Base-by-base conservation (phyloP, 30 jellyfish, hydroid and myxozoan species). In the Hydra vulgaris region DNA sequence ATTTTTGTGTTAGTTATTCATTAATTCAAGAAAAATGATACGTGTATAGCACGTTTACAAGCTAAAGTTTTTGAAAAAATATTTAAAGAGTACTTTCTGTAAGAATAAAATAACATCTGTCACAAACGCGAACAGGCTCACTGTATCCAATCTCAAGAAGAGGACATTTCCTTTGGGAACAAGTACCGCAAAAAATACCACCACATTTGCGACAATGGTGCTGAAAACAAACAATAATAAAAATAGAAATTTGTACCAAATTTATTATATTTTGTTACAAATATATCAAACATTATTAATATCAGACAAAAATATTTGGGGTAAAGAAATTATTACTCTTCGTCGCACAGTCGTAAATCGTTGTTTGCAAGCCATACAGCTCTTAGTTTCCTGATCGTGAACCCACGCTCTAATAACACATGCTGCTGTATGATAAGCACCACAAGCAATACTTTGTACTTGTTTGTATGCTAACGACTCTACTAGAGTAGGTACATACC, bases 191-290 rank as follows among this genome's bases (percentile, higher is more conserved):
- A 69, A 92, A 92, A 25, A 92, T 81, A 0, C 98, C 98, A 0
- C 98, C 98, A 76, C 98, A 92, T 55, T 92, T 92, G 7, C 98
- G 96, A 77, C 98, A 92, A 73, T 92, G 98, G 56, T 92, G 98
- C 98, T 92, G 81, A 40, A 75, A 81, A 61, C 25, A 71, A 74
- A 15, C 25, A n/a, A 72, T 17, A 72, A 72, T 72, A 17, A 21
- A 74, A 19, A 73, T 7, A 21, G 17, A 26, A 26, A 26, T 3
- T 75, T 61, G 3, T 16, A 8, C 19, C 70, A 75, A 23, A 69
- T 69, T 23, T 20, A 16, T n/a, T 16, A n/a, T n/a, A n/a, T 16
- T 56, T 56, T 16, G 17, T 56, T 56, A 16, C n/a, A n/a, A n/a
- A n/a, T n/a, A n/a, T n/a, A n/a, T n/a, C n/a, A n/a, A n/a, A n/a